phyloP scores from a whole-genome alignment of 2,797 vertebrate species.

The Halcyon leucocephala region DNA sequence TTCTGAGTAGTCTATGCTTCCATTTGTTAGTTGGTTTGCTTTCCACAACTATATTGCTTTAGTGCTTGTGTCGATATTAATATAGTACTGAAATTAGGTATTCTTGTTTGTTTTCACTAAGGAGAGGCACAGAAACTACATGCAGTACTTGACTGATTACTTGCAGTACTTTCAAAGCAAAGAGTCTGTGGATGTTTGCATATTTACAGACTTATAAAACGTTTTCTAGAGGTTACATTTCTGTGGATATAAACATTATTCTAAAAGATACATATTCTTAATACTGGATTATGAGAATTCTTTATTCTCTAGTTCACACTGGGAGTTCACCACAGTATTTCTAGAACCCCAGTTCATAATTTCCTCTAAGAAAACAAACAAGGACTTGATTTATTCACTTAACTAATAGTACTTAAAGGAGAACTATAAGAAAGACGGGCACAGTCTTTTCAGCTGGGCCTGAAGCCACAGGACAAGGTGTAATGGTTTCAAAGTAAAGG shows the following conservation, averaged over 20 bases:
- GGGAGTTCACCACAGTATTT: neutral
- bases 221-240: neutral
- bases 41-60: neutral
- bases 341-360: neutral
- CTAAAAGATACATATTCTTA: neutral
- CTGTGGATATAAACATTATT: neutral
- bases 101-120: neutral
- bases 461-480: neutral
- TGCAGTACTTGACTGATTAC: neutral
- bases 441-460: neutral
- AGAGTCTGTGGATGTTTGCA: neutral
- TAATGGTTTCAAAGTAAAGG: neutral
- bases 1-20: neutral
- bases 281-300: neutral
- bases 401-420: neutral
- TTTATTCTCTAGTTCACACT: neutral
- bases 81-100: neutral
- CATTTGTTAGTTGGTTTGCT: neutral
- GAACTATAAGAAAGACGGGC: neutral
- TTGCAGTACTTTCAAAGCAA: neutral
- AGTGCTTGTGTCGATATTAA: neutral
- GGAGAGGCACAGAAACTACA: neutral
- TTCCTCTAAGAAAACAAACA: neutral
- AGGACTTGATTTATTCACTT: neutral
- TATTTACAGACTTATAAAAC: neutral